These are phyloP conservation scores for Craseonycteris thonglongyai DNA, from an alignment of 2,113 vertebrate genomes.

Conservation along the genomic window DNA sequence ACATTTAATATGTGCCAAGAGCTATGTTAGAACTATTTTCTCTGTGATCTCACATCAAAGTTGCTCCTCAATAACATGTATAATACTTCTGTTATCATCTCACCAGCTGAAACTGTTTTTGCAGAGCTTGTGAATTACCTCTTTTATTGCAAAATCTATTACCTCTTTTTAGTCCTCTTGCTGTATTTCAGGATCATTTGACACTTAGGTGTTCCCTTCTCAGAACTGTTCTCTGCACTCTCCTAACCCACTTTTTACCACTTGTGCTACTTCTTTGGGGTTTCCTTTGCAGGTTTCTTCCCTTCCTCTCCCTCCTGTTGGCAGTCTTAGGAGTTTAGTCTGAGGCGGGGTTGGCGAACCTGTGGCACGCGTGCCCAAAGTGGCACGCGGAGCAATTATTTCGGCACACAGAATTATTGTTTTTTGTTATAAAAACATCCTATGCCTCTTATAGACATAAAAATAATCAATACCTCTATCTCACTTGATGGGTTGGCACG, in stretches of 20 bases:
- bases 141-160: not conserved
- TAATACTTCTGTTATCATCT: not conserved
- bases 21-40: not conserved
- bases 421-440: too few species aligned
- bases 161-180: not conserved
- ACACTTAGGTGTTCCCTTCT: not conserved
- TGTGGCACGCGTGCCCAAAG: too few species aligned
- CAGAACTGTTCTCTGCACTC: not conserved
- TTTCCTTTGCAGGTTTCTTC: not conserved
- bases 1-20: not conserved
- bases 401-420: too few species aligned
- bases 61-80: not conserved
- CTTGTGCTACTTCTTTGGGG: too few species aligned
- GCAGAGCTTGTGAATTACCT: not conserved
- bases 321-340: not conserved
- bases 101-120: not conserved
- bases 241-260: not conserved
- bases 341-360: too few species aligned
- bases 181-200: not conserved
- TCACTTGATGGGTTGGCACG: too few species aligned
- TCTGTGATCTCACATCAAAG: not conserved
- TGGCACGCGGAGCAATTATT: too few species aligned
- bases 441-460: too few species aligned
- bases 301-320: not conserved
- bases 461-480: too few species aligned